Evolutionary conservation across 2,888 invertebrate genomes (phyloP), one percentile per base, ranked within the genome.

Genomic region (Tenthredo distinguenda): DNA sequence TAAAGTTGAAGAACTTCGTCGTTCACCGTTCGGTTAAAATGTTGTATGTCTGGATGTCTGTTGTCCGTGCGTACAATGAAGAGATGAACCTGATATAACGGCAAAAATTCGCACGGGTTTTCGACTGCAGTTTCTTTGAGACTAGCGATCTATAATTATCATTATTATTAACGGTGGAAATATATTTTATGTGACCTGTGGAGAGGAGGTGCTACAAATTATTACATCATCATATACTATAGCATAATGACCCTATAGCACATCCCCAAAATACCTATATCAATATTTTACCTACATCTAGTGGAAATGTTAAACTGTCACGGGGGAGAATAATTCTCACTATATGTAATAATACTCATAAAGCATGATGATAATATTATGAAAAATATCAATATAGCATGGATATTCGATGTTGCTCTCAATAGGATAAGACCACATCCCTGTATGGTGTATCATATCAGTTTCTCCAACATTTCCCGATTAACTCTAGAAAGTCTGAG

Each of bases 121-220:
- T 26, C 26, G 15, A 68, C 71, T 71, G 71, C 71, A 34, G 71
- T 71, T 74, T 74, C 72, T 21, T 18, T 7, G 26, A 77, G 47
- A 76, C 47, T 55, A 50, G 55, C 50, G 31, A 77, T 50, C 31
- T 77, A 77, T 77, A 15, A 55, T 50, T 50, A 77, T 77, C 55
- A 77, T 26, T 26, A 76, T 76, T 37, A 76, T 50, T 55, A 50
- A 77, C 50, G 55, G 31, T 77, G 50, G n/a, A 50, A 77, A 77
- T 77, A 77, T 77, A 77, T 77, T 77, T 77, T 77, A 77, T 77
- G 77, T 77, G 55, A 77, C 55, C 34, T 55, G 31, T 77, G 50
- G 31, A 55, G 55, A 55, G 26, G 15, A 77, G 77, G 50, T 77
- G 55, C 77, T 77, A 77, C 40, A 15, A 37, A 47, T 76, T 47